These are phyloP conservation scores for Xiphorhynchus elegans DNA, from an alignment of 2,113 vertebrate species.

Conservation along the genomic window DNA sequence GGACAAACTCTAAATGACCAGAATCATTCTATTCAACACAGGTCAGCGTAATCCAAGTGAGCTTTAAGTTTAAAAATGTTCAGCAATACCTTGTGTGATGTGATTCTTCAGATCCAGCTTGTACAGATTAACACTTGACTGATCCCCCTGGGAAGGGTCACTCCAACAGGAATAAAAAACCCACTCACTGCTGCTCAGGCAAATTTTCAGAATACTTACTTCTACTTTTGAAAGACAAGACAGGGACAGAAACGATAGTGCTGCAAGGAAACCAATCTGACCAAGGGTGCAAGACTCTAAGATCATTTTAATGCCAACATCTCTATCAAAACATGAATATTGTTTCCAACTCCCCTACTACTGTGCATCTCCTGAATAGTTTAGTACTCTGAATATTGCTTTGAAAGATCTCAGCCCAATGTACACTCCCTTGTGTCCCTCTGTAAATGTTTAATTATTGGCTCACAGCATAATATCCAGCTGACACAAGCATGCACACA, in stretches of 20 bases:
- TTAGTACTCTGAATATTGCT: not conserved
- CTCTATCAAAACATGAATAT: not conserved
- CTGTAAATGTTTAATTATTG: conserved; percentile 25
- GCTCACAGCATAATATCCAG: not conserved
- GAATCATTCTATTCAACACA: not conserved
- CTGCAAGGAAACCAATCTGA: not conserved
- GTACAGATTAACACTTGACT: not conserved
- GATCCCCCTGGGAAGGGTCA: not conserved
- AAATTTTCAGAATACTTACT: not conserved
- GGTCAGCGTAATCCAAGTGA: not conserved
- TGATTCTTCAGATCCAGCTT: not conserved
- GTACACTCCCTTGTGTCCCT: not conserved
- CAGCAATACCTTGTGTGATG: not conserved
- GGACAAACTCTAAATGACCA: not conserved
- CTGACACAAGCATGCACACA: not conserved
- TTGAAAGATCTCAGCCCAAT: not conserved
- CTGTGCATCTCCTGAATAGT: not conserved
- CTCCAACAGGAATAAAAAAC: not conserved
- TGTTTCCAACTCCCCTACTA: not conserved
- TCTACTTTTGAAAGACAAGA: not conserved
- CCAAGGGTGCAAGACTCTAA: not conserved
- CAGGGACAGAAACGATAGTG: not conserved
- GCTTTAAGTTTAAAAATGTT: not conserved
- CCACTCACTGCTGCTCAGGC: not conserved
- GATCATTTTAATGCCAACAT: not conserved